Evolutionary conservation across 2,797 vertebrate species (phyloP), one percentile per base, ranked within the genome.

Genomic region (Falco columbarius): DNA sequence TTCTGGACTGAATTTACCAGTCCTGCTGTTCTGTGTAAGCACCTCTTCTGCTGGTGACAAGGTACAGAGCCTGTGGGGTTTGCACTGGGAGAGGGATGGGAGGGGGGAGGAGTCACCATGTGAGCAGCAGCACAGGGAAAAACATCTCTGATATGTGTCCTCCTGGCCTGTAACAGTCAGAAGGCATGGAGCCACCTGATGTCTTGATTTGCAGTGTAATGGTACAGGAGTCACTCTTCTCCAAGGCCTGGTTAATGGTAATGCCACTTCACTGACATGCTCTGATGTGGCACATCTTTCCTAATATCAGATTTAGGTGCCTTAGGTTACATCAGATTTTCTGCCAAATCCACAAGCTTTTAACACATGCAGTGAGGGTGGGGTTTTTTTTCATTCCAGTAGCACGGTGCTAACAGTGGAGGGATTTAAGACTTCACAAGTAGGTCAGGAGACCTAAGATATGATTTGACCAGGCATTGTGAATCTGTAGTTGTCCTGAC

Each of bases 401-500:
- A 73, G 19, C 76, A 59, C 32, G 59, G 14, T 59, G n/a, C 32
- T 92, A 47, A 83, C n/a, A 87, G 56, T 62, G 71, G 72, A 93
- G n/a, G 63, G 40, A 56, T 70, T 86, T 90, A 75, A 79, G 86
- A 77, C 47, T 92, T 61, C 27, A 62, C 47, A 47, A 68, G 68
- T 49, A 68, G 21, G 26, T 42, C 75, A 79, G 29, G 66, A 85
- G 34, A 52, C 52, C 20, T 26, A 21, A 36, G 80, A 16, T 71
- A 26, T 58, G 19, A 73, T 93, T 92, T 92, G 77, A 46, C 66
- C 68, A 67, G 89, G 40, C 42, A 51, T 46, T 63, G 34, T 65
- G 63, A 85, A 72, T 91, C 89, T n/a, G 9, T 91, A 40, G 38
- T 83, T 92, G 67, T 86, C 32, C 29, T 89, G 51, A 51, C 59